Conservation (phyloP, 2,797 vertebrate genomes). For the Arctocebus calabarensis region DNA sequence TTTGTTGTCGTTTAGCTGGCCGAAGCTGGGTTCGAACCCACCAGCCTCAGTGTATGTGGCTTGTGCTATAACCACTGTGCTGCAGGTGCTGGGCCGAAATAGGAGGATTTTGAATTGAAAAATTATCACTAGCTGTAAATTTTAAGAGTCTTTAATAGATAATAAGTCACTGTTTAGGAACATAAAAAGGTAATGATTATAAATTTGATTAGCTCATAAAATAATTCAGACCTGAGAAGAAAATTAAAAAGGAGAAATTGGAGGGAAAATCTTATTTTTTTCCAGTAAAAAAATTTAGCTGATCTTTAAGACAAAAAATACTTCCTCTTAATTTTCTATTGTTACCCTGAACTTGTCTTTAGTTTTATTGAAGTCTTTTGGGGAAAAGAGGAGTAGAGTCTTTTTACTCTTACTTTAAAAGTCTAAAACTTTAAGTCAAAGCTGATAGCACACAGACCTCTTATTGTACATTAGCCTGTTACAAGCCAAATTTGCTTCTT, state of each 20-base stretch:
- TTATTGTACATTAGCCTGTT: background rate
- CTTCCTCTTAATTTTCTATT: slow-evolving; percentile 57
- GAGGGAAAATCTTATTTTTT: slow-evolving; percentile 29
- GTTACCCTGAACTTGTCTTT: slow-evolving; percentile 41
- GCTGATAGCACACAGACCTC: background rate
- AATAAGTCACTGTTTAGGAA: slow-evolving; percentile 37
- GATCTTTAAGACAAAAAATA: slow-evolving; percentile 46
- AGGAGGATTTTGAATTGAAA: slow-evolving; percentile 37
- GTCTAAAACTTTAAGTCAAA: background rate
- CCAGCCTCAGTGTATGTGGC: no score
- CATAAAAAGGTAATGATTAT: slow-evolving; percentile 24
- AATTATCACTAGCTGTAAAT: background rate
- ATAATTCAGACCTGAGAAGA: background rate
- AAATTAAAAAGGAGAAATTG: slow-evolving; percentile 35
- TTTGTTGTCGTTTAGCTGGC: no score
- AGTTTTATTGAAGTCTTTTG: slow-evolving; percentile 51
- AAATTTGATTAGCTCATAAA: slow-evolving; percentile 52
- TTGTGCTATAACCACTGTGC: no score
- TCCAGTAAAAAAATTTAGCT: slow-evolving; percentile 5
- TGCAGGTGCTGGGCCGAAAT: background rate
- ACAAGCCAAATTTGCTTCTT: slow-evolving; percentile 53
- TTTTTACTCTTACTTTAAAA: slow-evolving; percentile 21
- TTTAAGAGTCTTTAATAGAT: background rate
- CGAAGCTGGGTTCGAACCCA: no score
- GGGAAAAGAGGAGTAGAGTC: background rate